Conservation (phyloP, 2,113 vertebrate genomes). For the Romanogobio albipinnatus region DNA sequence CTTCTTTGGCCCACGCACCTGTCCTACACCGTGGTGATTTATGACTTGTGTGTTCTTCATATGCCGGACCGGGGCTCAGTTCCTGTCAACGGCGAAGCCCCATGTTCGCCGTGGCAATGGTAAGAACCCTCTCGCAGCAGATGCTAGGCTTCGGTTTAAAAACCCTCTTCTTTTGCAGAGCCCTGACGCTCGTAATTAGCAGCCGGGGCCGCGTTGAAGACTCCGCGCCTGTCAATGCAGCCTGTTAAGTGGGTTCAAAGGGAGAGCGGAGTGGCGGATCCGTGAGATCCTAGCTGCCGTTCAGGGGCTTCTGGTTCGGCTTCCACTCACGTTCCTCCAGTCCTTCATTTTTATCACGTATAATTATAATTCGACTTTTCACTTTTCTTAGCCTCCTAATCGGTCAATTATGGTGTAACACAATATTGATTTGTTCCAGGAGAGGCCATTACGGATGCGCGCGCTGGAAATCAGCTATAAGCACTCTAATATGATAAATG, state of each 20-base stretch:
- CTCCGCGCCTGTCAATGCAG: constrained; percentile 55
- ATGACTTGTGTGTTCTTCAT: constrained; percentile 53
- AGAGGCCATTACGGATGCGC: constrained; percentile 80
- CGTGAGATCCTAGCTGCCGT: background rate
- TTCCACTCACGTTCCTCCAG: constrained; percentile 64
- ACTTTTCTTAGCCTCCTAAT: constrained; percentile 78
- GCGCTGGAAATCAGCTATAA: constrained; percentile 78
- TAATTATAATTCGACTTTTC: constrained; percentile 82
- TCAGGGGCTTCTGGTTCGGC: constrained; percentile 57
- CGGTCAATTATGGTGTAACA: constrained; percentile 79
- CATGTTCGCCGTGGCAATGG: constrained; percentile 31
- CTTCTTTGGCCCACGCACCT: constrained; percentile 40
- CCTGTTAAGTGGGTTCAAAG: constrained; percentile 66
- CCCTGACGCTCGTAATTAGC: constrained; percentile 46
- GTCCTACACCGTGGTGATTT: constrained; percentile 43
- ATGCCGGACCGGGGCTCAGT: constrained; percentile 35
- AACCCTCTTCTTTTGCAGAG: constrained; percentile 36
- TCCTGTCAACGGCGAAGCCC: constrained; percentile 30
- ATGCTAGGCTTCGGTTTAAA: constrained; percentile 32
- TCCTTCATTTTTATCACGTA: constrained; percentile 66
- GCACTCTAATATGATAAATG: constrained; percentile 82
- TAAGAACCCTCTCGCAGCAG: constrained; percentile 50
- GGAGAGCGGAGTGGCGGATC: constrained; percentile 57
- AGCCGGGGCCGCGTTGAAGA: constrained; percentile 43
- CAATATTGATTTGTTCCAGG: constrained; percentile 80